Conservation (phyloP, 2,888 invertebrate species). For the Cataglyphis albicans region DNA sequence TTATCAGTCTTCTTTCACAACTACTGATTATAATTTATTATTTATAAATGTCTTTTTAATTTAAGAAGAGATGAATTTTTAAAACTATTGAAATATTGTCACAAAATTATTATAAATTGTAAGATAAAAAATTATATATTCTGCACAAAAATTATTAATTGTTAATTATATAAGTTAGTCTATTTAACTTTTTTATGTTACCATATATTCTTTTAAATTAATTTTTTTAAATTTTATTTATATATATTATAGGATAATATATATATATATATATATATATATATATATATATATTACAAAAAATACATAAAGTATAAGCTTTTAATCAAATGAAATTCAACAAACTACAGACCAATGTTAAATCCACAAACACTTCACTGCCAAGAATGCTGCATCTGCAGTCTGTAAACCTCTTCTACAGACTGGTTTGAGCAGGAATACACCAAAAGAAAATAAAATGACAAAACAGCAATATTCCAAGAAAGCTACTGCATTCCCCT, state of each 20-base stretch:
- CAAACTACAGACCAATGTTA: constrained; percentile 10
- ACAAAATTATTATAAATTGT: neutral
- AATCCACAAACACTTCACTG: constrained; percentile 28
- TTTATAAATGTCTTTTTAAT: neutral
- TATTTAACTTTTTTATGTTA: neutral
- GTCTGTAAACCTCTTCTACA: constrained; percentile 2
- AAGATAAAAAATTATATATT: neutral
- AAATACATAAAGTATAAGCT: neutral
- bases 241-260: neutral
- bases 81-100: neutral
- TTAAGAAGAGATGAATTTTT: neutral
- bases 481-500: constrained; percentile 33
- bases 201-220: neutral
- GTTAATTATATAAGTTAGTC: neutral
- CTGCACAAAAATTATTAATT: neutral
- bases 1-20: constrained; percentile 8
- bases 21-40: neutral
- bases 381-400: constrained; percentile 26
- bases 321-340: neutral
- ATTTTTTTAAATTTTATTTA: neutral
- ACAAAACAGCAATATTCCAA: constrained; percentile 36
- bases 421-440: constrained; percentile 51
- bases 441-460: constrained; percentile 1
- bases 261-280: too few relatives aligned
- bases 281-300: neutral